A percentile compares a stretch with the other conserved stretches of the same genome.
These are phyloP conservation scores for Agrypnus murinus DNA, from an alignment of 2,888 invertebrate species.

Conservation along the genomic window DNA sequence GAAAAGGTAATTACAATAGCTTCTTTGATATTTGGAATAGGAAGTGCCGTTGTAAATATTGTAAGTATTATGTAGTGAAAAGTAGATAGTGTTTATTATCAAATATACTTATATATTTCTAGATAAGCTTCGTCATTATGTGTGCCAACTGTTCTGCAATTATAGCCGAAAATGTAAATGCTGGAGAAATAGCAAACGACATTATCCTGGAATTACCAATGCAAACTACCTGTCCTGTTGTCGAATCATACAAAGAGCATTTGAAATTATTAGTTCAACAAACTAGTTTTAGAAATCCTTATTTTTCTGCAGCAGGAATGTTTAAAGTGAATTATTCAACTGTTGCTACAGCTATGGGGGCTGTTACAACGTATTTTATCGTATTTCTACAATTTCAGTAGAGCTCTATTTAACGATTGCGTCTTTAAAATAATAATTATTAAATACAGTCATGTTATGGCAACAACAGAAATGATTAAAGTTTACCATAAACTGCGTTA, in stretches of 20 bases:
- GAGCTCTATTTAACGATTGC: too few species aligned
- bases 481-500: too few species aligned
- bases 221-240: neutral
- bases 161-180: neutral
- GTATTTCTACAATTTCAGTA: constrained; percentile 5
- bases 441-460: too few species aligned
- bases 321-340: neutral
- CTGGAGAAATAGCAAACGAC: neutral
- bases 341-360: neutral
- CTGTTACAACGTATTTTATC: neutral
- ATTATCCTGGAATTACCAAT: neutral
- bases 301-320: neutral
- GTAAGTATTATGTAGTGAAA: too few species aligned
- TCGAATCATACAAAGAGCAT: neutral
- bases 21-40: neutral
- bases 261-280: neutral
- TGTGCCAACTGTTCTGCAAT: neutral
- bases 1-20: neutral
- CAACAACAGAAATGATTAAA: too few species aligned
- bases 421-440: too few species aligned
- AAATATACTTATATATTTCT: neutral
- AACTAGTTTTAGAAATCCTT: neutral
- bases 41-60: neutral
- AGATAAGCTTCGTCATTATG: neutral
- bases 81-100: too few species aligned